Conservation (phyloP, 2,113 vertebrate species). For the Calidris pygmaea region DNA sequence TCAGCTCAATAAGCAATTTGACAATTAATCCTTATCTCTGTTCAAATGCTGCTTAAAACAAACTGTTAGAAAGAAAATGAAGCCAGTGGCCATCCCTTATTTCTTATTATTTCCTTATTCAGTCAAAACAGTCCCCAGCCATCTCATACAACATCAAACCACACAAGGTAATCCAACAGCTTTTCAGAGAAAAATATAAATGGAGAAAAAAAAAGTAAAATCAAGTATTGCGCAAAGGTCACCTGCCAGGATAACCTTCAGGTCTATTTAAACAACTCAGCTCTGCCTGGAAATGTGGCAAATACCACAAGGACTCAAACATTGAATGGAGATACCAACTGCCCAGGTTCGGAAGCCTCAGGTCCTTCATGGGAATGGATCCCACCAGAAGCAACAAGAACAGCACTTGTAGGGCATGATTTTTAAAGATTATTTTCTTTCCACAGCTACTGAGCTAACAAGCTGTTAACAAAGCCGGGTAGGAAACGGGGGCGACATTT, state of each 20-base stretch:
- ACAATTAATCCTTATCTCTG: neutral
- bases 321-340: too few relatives aligned
- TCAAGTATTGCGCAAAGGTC: neutral
- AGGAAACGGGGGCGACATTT: neutral
- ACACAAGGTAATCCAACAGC: neutral
- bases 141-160: rapidly evolving
- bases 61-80: neutral
- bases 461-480: neutral
- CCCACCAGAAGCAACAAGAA: neutral
- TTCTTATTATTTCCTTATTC: neutral
- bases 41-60: neutral
- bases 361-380: rapidly evolving
- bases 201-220: neutral
- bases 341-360: too few relatives aligned
- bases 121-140: neutral
- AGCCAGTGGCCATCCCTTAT: neutral
- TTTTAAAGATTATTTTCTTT: neutral
- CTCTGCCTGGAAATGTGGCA: neutral
- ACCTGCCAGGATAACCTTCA: neutral
- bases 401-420: rapidly evolving
- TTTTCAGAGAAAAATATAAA: neutral
- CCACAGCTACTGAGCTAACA: rapidly evolving
- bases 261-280: neutral
- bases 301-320: neutral
- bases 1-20: neutral